Base-by-base conservation (phyloP, 2,797 vertebrate genomes). In the Discoglossus pictus region DNA sequence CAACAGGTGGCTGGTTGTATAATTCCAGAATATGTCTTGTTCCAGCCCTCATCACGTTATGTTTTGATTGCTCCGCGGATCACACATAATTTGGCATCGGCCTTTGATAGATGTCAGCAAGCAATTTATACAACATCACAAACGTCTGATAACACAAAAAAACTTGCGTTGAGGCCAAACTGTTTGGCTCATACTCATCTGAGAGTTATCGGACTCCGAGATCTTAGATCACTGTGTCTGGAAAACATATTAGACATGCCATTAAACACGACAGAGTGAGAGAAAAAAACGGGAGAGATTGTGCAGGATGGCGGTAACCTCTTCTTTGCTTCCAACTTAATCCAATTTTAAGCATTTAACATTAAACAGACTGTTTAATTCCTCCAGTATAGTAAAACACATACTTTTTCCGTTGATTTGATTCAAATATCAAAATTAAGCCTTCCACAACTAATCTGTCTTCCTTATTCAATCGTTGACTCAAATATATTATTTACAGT, bases 11-110 rank as follows among this genome's bases (percentile, higher is more conserved):
- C 42, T 20, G 9, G 23, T 6, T 9, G 7, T 59, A 39, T 24
- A 56, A 7, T 20, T 50, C 11, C 23, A 17, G 46, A 18, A 10
- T 2, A 9, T 38, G 34, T 6, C 18, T 35, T 38, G 13, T 40
- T 24, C 15, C 60, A 73, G 59, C 73, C 68, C 69, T 75, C 70
- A 48, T 73, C 76, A 65, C 67, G 23, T 15, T 43, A 60, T 64
- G 47, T 65, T 25, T 75, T 73, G 64, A 27, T 77, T 61, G 53
- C 55, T 75, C n/a, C n/a, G n/a, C 76, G 76, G 75, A 77, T 79
- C 68, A 67, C 39, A 20, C 47, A 21, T 58, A 55, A 77, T 79
- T 78, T 81, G 79, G 77, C 77, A 73, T 54, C 46, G 68, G 47
- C 20, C 63, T 52, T 70, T 50, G 72, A 75, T 75, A n/a, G 18